Conservation (phyloP, 1,140 invertebrate genomes). For the silkworm (Bombyx mori) region ASM3026992v2 NC_085129.1:7370501-7371000, state of each 20-base stretch:
- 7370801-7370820: conserved; percentile 80
- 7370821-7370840: conserved; percentile 80
- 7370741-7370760: conserved; percentile 86
- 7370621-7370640: conserved; percentile 45
- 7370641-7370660: conserved; percentile 78
- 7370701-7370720: conserved; percentile 89
- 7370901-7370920: conserved; percentile 79
- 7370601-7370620: conserved; percentile 48
- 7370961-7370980: conserved; percentile 60
- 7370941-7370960: conserved; percentile 79
- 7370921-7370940: conserved; percentile 78
- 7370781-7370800: conserved; percentile 87
- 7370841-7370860: conserved; percentile 73
- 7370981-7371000: conserved; percentile 41
- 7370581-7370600: conserved; percentile 58
- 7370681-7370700: conserved; percentile 86
- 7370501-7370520: conserved; percentile 64
- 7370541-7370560: conserved; percentile 56
- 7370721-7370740: conserved; percentile 84
- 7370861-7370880: conserved; percentile 76
- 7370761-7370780: conserved; percentile 85
- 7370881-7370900: conserved; percentile 80
- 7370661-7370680: conserved; percentile 81
- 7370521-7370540: conserved; percentile 48
- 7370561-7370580: conserved; percentile 61